Conservation (phyloP, 2,888 invertebrate species). For the Nemoura dubitans region DNA sequence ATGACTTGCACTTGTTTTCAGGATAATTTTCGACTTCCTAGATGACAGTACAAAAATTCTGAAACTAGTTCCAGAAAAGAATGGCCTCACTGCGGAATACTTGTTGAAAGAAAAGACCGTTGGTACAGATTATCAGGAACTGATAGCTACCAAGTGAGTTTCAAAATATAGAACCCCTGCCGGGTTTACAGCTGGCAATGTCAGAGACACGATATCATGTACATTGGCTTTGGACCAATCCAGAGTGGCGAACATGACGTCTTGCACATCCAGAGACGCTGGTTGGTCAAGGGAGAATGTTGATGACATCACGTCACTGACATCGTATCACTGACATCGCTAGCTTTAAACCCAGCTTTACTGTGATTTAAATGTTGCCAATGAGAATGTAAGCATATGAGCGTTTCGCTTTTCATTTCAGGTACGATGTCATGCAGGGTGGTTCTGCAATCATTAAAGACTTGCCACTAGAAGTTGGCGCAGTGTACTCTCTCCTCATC, state of each 20-base stretch:
- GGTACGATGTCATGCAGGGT: conserved; percentile 35
- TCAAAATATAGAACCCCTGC: no score
- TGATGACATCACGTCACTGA: no score
- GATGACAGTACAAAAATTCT: conserved; percentile 21
- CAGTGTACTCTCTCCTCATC: conserved; percentile 70
- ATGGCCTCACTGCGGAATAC: neutral
- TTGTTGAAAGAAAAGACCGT: conserved; percentile 25
- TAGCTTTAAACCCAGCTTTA: no score
- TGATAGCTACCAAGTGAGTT: conserved; percentile 45
- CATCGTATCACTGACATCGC: no score
- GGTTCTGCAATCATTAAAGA: neutral
- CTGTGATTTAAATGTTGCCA: no score
- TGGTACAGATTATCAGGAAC: conserved; percentile 37
- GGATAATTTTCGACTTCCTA: conserved; percentile 43
- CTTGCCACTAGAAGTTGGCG: conserved; percentile 65
- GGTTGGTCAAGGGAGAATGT: no score
- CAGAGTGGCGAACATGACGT: no score
- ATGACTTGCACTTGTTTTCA: no score
- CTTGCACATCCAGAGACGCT: no score
- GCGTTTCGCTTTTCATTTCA: conserved; percentile 28
- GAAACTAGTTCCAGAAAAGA: conserved; percentile 17
- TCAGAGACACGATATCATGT: no score
- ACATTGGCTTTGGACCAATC: no score
- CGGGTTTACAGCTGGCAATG: no score
- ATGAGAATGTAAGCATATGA: neutral